Percentiles rank a stretch among this genome's conserved stretches.
phyloP scores from a whole-genome alignment of 2,888 invertebrate species.

The Polydrusus pterygomalis region DNA sequence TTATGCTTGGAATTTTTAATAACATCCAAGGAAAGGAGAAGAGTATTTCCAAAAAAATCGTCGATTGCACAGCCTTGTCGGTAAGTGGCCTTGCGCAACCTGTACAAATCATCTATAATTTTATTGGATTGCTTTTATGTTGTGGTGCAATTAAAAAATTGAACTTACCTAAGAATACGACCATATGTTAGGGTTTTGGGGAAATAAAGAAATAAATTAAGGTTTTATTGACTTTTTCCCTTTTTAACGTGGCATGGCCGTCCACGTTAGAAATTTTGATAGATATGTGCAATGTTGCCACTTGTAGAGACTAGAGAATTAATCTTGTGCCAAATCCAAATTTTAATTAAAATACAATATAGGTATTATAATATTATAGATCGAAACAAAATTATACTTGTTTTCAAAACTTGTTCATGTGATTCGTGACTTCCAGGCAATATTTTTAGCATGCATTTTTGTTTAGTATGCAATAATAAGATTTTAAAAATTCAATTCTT shows the following conservation, averaged over 20 bases:
- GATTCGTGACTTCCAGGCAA: neutral
- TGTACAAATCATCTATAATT: neutral
- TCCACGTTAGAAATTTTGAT: constrained; percentile 27
- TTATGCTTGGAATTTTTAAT: constrained; percentile 79
- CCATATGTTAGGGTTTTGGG: neutral
- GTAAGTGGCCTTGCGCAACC: constrained; percentile 62
- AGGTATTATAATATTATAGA: neutral
- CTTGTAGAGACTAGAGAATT: no score
- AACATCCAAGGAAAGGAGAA: constrained; percentile 72
- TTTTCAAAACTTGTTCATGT: neutral
- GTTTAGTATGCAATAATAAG: neutral
- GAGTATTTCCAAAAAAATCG: constrained; percentile 72
- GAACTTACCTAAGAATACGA: neutral
- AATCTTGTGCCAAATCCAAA: neutral
- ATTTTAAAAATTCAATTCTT: neutral
- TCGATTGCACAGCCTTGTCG: constrained; percentile 71
- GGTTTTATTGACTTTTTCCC: neutral
- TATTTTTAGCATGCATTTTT: no score
- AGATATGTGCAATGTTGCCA: neutral
- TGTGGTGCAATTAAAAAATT: neutral
- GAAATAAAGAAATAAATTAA: neutral
- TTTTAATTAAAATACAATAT: neutral
- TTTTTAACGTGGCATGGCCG: constrained; percentile 1
- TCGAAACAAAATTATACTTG: neutral
- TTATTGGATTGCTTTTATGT: neutral